These are phyloP conservation scores for Torymus auratus DNA, from an alignment of 2,888 invertebrate genomes.

Conservation along the genomic window DNA sequence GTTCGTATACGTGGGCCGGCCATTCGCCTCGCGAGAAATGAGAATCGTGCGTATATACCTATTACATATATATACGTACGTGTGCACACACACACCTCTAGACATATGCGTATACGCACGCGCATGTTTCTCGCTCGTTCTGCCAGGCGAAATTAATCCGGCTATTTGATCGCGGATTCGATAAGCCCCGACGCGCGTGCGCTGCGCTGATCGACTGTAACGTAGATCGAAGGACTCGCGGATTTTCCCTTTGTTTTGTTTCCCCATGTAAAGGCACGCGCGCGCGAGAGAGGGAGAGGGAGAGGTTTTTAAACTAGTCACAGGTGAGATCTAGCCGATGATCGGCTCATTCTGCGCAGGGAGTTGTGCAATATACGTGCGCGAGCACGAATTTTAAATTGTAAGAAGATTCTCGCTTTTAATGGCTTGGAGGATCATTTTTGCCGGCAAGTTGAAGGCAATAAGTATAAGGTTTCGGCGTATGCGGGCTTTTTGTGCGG, in stretches of 20 bases:
- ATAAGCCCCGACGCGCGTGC: constrained; percentile 32
- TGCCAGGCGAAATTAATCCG: constrained; percentile 37
- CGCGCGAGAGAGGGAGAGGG: no score
- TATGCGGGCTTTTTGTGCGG: no score
- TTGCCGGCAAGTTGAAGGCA: not conserved
- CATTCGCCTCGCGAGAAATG: constrained; percentile 6
- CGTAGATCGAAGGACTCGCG: constrained; percentile 28
- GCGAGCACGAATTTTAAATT: constrained; percentile 7
- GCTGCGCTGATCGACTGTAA: constrained; percentile 38
- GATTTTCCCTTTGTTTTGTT: not conserved
- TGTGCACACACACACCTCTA: no score
- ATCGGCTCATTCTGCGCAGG: constrained; percentile 16
- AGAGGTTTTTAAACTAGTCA: constrained; percentile 5
- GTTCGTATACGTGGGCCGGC: constrained; percentile 22
- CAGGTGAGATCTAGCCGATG: constrained; percentile 26
- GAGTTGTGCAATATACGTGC: constrained; percentile 8
- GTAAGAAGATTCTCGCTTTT: constrained; percentile 12
- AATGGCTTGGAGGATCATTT: constrained; percentile 17
- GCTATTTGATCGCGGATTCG: constrained; percentile 37
- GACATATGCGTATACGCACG: not conserved
- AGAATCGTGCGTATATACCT: not conserved
- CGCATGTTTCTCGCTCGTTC: not conserved
- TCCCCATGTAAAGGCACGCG: no score
- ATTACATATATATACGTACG: not conserved
- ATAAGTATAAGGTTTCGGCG: constrained; percentile 39